Conservation (phyloP, 2,113 vertebrate genomes). For the Garra rufa region DNA sequence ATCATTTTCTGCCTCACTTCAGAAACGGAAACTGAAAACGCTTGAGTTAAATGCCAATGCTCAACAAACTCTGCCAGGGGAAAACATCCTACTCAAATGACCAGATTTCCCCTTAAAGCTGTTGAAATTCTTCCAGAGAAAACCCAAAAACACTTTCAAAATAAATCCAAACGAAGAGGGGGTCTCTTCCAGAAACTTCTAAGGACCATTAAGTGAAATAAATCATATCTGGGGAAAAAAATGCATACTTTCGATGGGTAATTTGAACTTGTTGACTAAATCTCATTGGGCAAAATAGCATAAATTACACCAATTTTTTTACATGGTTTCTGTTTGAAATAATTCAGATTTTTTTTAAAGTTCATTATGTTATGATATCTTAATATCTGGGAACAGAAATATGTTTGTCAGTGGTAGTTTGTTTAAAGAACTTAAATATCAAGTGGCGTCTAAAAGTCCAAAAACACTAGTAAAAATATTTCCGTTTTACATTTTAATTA, state of each 20-base stretch:
- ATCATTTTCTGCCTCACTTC: constrained; percentile 57
- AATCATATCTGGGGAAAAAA: constrained; percentile 33
- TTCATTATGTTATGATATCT: not conserved
- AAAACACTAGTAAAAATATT: not conserved
- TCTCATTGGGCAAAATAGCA: constrained; percentile 5
- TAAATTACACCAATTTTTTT: not conserved
- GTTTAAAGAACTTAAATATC: constrained; percentile 1
- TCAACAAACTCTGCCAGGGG: constrained; percentile 21
- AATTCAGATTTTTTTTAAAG: not conserved
- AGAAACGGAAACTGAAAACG: constrained; percentile 52
- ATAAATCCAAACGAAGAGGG: constrained; percentile 37
- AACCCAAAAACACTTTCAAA: constrained; percentile 43
- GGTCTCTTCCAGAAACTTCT: constrained; percentile 29
- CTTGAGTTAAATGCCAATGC: constrained; percentile 39
- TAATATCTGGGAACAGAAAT: not conserved
- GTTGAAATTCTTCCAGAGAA: constrained; percentile 41
- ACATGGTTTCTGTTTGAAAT: not conserved
- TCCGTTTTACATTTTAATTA: not conserved
- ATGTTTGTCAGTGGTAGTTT: not conserved
- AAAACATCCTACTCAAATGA: constrained; percentile 49
- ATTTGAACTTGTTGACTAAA: constrained; percentile 40
- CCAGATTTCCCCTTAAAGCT: constrained; percentile 42
- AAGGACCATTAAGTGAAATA: constrained; percentile 49
- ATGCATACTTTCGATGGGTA: not conserved
- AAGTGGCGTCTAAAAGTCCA: not conserved